Evolutionary conservation across 53 echinoderm and acorn worm genomes (phyloP), one percentile per base, ranked within the genome.

Genomic region (Holothuria leucospilota): DNA sequence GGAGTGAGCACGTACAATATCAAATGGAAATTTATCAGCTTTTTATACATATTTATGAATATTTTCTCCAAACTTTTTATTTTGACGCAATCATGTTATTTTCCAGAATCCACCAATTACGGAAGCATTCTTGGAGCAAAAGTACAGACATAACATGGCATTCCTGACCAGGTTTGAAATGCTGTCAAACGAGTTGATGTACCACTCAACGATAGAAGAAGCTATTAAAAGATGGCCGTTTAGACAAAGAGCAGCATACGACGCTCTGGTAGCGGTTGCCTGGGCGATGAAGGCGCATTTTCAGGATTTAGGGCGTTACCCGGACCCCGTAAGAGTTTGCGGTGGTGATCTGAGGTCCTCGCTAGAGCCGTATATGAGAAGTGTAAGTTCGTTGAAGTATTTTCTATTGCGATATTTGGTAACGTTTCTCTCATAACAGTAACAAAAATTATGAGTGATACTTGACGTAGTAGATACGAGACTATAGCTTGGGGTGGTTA

Each of bases 121-220:
- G 10, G 82, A 93, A 71, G 89, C 87, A 9, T 93, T 93, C 85
- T 81, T 95, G 53, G 91, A 93, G 59, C 91, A 91, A 86, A 93
- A 96, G 65, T 88, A 94, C 14, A 90, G 96, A 16, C 91, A 92
- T 82, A 91, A 91, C 53, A 91, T 90, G 21, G 87, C 96, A 8
- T 92, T 89, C 79, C 77, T 92, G 16, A 92, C 92, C 12, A 81
- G 89, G 16, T 92, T 92, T 77, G 86, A 70, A 29, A 89, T 89
- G 34, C 53, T 70, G 13, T 73, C 91, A 2, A 87, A 87, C 56
- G 91, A 85, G 29, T 61, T 81, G 6, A 89, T 49, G 75, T 87
- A 89, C 77, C 89, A 84, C 89, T 89, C 92, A 26, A 85, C 89
- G 0, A 85, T 82, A 20, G 66, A 89, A 16, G 82, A 86, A 41